These are phyloP conservation scores for Ametastegia equiseti DNA, from an alignment of 2,888 invertebrate species.

Conservation along the genomic window DNA sequence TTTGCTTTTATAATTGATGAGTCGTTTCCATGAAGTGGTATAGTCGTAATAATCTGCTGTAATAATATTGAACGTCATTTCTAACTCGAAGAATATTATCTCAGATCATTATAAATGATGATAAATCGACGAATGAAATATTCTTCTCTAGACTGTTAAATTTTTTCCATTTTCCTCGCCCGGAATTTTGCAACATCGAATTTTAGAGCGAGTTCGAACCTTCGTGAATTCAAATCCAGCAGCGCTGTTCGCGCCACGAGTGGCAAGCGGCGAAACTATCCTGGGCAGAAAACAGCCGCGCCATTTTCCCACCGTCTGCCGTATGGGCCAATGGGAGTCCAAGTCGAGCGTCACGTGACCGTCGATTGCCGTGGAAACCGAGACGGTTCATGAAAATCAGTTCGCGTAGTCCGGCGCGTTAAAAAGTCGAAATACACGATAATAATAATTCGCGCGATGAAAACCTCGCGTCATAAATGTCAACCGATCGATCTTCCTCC, in stretches of 20 bases:
- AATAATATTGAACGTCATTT: no score
- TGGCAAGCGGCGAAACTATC: neutral
- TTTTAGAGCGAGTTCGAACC: neutral
- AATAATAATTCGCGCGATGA: neutral
- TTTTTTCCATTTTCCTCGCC: neutral
- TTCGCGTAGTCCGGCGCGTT: neutral
- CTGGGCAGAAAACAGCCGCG: neutral
- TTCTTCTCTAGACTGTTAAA: no score
- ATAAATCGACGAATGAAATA: no score
- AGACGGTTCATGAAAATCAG: neutral
- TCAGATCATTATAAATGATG: no score
- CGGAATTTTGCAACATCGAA: neutral
- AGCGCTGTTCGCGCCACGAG: neutral
- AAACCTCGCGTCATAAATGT: neutral
- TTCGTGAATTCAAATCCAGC: neutral
- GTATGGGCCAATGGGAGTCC: neutral
- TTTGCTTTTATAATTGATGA: no score
- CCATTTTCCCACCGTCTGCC: conserved; percentile 1
- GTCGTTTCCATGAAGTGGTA: no score
- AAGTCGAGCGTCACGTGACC: neutral
- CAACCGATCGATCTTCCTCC: neutral
- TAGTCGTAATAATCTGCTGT: no score
- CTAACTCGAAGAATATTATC: no score
- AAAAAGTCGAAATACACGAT: neutral
- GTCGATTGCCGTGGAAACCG: conserved; percentile 1